Conservation (phyloP, 30 jellyfish, hydroid and myxozoan species). For the Clytia hemisphaerica region DNA sequence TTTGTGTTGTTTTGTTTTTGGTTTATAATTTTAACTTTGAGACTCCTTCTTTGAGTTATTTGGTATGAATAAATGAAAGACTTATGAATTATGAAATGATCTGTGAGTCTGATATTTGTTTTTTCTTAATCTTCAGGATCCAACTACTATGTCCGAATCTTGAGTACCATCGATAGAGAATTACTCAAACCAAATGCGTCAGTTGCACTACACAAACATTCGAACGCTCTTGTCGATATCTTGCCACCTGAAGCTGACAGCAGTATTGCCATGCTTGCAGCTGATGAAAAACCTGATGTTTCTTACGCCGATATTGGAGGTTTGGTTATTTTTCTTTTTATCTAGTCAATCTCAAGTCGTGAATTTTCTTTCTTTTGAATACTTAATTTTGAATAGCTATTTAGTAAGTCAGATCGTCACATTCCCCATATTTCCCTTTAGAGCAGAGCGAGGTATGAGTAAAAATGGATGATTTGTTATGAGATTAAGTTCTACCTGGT, state of each 20-base stretch:
- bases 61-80: too few relatives aligned
- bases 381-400: not conserved
- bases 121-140: slow-evolving; percentile 51
- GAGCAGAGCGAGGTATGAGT: too few relatives aligned
- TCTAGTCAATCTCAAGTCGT: too few relatives aligned
- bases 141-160: slow-evolving; percentile 74
- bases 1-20: too few relatives aligned
- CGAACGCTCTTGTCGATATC: slow-evolving; percentile 90
- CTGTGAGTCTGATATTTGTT: too few relatives aligned
- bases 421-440: too few relatives aligned
- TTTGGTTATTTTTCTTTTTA: not conserved
- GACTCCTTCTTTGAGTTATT: too few relatives aligned
- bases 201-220: slow-evolving; percentile 94
- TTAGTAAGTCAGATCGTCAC: too few relatives aligned
- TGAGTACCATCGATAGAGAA: slow-evolving; percentile 88
- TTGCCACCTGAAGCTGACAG: slow-evolving; percentile 99
- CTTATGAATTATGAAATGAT: too few relatives aligned
- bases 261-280: slow-evolving; percentile 75
- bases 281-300: slow-evolving; percentile 91
- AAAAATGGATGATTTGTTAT: too few relatives aligned
- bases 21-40: too few relatives aligned
- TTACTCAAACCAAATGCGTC: slow-evolving; percentile 93
- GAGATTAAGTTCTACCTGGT: too few relatives aligned
- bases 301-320: slow-evolving; percentile 97
- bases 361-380: not conserved